These are phyloP conservation scores for Columba guinea DNA, from an alignment of 2,797 vertebrate genomes.

Conservation along the genomic window DNA sequence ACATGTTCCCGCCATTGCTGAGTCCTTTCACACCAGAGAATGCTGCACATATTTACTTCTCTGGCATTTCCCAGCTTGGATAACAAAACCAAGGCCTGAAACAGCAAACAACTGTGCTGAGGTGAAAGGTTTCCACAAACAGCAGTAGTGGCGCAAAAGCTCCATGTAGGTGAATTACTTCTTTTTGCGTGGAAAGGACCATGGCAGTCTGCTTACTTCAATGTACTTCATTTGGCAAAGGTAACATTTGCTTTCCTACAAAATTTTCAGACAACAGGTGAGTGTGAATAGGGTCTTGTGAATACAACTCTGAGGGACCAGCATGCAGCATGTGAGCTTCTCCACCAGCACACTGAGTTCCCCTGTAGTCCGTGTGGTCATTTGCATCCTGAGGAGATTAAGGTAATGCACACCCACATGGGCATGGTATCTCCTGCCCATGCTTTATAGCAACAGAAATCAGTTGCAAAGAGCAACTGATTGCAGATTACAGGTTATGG, in stretches of 20 bases:
- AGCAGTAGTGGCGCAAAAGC: not conserved
- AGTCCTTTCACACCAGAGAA: not conserved
- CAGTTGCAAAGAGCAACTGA: not conserved
- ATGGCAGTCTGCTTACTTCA: not conserved
- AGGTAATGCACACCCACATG: rapidly evolving
- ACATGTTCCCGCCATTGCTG: not conserved
- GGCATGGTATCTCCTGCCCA: not conserved
- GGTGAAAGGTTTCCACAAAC: not conserved
- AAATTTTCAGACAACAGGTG: not conserved
- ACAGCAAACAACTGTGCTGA: not conserved
- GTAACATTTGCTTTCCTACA: not conserved
- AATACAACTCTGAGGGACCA: not conserved
- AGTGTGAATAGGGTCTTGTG: not conserved
- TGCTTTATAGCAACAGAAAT: not conserved
- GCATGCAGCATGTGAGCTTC: rapidly evolving
- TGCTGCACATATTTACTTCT: not conserved
- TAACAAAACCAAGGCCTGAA: not conserved
- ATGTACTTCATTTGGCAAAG: not conserved
- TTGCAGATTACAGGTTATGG: not conserved
- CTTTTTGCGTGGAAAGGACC: not conserved
- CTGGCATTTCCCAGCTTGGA: not conserved
- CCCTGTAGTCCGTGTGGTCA: not conserved
- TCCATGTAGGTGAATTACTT: not conserved
- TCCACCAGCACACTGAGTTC: rapidly evolving
- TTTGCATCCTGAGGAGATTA: not conserved